phyloP scores from a whole-genome alignment of 2,797 vertebrate species.

The Sciaenops ocellatus region DNA sequence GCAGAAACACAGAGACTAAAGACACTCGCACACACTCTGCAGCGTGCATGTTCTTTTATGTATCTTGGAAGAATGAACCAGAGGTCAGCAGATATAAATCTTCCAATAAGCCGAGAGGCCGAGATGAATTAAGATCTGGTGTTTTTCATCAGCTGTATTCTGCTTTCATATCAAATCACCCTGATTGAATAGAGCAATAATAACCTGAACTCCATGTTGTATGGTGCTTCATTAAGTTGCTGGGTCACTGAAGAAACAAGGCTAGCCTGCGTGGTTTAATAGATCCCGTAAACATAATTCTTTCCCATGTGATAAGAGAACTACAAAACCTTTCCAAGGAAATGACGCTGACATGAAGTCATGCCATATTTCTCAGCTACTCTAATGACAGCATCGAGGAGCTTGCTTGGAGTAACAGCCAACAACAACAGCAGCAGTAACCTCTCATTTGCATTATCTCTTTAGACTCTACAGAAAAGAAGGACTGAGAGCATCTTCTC shows the following conservation, averaged over 20 bases:
- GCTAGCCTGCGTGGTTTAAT: conserved; percentile 52
- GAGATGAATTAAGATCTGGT: conserved; percentile 44
- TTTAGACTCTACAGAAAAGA: conserved; percentile 15
- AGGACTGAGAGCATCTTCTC: conserved; percentile 21
- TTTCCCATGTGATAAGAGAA: conserved; percentile 86
- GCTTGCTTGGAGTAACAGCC: conserved; percentile 53
- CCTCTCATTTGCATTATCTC: conserved; percentile 50
- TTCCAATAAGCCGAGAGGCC: conserved; percentile 36
- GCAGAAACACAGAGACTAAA: conserved; percentile 40
- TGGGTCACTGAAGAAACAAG: conserved; percentile 55
- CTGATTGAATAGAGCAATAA: conserved; percentile 21
- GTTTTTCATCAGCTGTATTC: conserved; percentile 28
- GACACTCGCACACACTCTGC: conserved; percentile 9
- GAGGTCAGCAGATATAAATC: conserved; percentile 59
- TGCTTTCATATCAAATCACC: conserved; percentile 34
- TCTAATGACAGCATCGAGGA: conserved; percentile 73
- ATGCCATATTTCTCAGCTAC: conserved; percentile 68
- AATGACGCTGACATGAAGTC: conserved; percentile 76
- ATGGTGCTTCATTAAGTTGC: conserved; percentile 23
- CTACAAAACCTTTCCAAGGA: conserved; percentile 73
- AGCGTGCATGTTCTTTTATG: conserved; percentile 51
- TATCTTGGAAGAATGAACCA: conserved; percentile 47
- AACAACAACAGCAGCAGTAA: conserved; percentile 63
- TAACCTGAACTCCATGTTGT: conserved; percentile 7
- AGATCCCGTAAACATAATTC: conserved; percentile 75